These are phyloP conservation scores for Nyctibius bracteatus DNA, from an alignment of 2,113 vertebrate genomes.

Conservation along the genomic window DNA sequence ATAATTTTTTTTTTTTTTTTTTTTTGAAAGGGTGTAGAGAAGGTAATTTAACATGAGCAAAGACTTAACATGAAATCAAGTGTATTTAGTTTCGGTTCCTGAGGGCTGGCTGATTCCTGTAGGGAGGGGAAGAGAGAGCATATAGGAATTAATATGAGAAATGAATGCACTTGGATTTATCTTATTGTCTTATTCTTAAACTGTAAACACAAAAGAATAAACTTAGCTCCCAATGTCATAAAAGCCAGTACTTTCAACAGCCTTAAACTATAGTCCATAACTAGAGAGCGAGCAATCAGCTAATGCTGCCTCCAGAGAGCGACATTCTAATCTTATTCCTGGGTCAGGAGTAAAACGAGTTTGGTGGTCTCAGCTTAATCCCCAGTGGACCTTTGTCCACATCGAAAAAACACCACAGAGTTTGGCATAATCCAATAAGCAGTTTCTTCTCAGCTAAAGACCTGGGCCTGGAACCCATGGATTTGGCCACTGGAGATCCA, in stretches of 20 bases:
- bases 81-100: background rate
- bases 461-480: background rate
- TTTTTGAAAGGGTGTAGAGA: background rate
- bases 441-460: background rate
- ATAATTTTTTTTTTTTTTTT: background rate
- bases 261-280: background rate
- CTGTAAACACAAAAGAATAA: background rate
- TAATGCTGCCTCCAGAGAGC: accelerated
- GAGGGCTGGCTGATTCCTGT: background rate
- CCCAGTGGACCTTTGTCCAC: background rate
- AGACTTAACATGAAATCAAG: background rate
- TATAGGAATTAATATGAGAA: background rate
- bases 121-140: background rate
- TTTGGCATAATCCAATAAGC: background rate
- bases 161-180: background rate
- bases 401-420: background rate
- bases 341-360: background rate
- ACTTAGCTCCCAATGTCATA: background rate
- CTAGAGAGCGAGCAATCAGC: background rate
- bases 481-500: background rate
- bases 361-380: background rate
- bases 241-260: background rate
- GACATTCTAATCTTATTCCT: background rate
- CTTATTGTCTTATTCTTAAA: background rate
- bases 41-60: background rate